Evolutionary conservation across 2,888 invertebrate genomes (phyloP), one percentile per base, ranked within the genome.

Genomic region (Scaptomyza cyrtandrae): DNA sequence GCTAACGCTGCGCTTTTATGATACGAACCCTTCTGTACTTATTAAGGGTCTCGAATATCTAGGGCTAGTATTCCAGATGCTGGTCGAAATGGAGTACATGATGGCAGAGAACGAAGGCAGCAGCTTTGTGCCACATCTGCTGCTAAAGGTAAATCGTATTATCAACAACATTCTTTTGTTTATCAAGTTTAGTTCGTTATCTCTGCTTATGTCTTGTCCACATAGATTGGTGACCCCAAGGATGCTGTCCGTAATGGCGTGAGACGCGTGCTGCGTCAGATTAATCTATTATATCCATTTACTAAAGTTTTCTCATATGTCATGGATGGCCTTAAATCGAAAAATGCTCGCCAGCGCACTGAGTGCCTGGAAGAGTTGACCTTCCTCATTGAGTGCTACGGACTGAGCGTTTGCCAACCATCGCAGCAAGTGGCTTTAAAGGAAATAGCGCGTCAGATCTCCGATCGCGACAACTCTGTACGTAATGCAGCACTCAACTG

Each of bases 1-100:
- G 99, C 92, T 98, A 81, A 98, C 99, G 0, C 93, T 99, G 49
- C 94, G 99, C 67, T 99, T 99, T 93, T 99, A 98, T 90, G 99
- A 99, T 93, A 99, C 99, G 27, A 99, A 99, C 93, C 99, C 99
- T 10, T 98, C 98, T 14, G 99, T 99, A 39, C 94, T 99, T 67
- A 94, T 99, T 82, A 98, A 98, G 93, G 98, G 97, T n/a, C 93
- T 99, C 81, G 99, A 99, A 90, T 99, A 98, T 92, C 93, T 99
- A 11, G 95, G 96, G 71, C 92, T 94, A 16, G 96, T 98, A 63
- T 98, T 99, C 92, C 94, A 94, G 71, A 94, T 95, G 90, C 93
- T 98, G 33, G 95, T 96, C 49, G 95, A 96, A 43, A 94, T 94
- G 69, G 95, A 96, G 70, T 98, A 98, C 91, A 95, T 95, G 43